Conservation (phyloP, 2,113 vertebrate species). For the Nyctibius bracteatus region DNA sequence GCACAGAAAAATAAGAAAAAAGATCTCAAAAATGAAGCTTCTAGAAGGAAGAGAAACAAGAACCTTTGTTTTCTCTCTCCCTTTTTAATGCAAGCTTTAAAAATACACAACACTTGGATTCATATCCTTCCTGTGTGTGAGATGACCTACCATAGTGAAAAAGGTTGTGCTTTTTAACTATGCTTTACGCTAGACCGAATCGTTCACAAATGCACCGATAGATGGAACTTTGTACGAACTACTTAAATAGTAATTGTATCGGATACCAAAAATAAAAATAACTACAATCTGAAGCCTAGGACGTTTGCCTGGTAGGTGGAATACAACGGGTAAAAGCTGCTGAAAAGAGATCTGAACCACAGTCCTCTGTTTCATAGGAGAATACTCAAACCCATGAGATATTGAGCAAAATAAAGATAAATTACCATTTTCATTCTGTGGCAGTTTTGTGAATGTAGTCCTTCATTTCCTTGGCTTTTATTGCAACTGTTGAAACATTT, state of each 20-base stretch:
- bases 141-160: not conserved
- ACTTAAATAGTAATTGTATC: not conserved
- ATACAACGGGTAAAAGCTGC: not conserved
- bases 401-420: not conserved
- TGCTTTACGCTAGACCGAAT: accelerated
- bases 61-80: not conserved
- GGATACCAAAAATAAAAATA: not conserved
- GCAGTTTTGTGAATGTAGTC: not conserved
- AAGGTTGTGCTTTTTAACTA: too few relatives aligned
- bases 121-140: not conserved
- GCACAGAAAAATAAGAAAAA: not conserved
- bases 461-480: not conserved
- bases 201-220: not conserved
- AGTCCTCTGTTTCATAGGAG: not conserved
- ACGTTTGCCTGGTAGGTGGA: not conserved
- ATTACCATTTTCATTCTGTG: not conserved
- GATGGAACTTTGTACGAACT: not conserved
- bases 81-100: not conserved
- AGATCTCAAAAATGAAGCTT: not conserved
- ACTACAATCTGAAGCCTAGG: not conserved
- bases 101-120: not conserved
- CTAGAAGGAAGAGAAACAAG: not conserved
- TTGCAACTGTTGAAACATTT: not conserved
- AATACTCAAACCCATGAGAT: not conserved
- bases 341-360: not conserved